Evolutionary conservation across 2,797 vertebrate genomes (phyloP).

Genomic region (Squalus acanthias): DNA sequence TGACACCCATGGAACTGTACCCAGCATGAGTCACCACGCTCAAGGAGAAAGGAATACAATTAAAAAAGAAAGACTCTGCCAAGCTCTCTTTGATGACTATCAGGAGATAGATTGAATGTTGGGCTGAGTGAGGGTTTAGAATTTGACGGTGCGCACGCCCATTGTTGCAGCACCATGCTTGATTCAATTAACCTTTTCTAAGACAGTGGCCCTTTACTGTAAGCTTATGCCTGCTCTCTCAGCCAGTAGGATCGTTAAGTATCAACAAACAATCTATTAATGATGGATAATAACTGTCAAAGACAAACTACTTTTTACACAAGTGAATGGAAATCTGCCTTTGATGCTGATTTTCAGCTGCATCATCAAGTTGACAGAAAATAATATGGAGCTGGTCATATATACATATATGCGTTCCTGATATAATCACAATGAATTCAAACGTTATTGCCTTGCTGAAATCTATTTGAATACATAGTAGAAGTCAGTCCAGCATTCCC

Average conservation of each 20-base stretch:
- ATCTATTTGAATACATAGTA: not conserved
- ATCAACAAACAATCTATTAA: not conserved
- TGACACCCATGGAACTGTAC: not conserved
- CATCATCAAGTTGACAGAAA: not conserved
- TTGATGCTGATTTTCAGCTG: not conserved
- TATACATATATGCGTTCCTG: not conserved
- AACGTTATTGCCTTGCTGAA: not conserved
- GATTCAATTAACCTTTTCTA: not conserved
- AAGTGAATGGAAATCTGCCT: not conserved
- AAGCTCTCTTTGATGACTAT: not conserved
- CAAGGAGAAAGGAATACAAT: not conserved
- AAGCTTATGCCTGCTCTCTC: not conserved
- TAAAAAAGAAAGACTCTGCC: not conserved
- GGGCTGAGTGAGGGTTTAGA: not conserved
- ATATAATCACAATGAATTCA: not conserved
- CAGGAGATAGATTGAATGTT: not conserved
- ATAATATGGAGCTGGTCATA: not conserved
- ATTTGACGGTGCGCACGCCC: not conserved
- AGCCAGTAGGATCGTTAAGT: not conserved
- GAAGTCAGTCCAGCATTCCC: not conserved
- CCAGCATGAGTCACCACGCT: not conserved
- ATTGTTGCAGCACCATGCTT: not conserved
- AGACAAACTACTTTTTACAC: not conserved
- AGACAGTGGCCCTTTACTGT: not conserved
- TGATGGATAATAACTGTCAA: not conserved